These are phyloP conservation scores for Monopterus albus DNA, from an alignment of 2,113 vertebrate genomes.

Conservation along the genomic window DNA sequence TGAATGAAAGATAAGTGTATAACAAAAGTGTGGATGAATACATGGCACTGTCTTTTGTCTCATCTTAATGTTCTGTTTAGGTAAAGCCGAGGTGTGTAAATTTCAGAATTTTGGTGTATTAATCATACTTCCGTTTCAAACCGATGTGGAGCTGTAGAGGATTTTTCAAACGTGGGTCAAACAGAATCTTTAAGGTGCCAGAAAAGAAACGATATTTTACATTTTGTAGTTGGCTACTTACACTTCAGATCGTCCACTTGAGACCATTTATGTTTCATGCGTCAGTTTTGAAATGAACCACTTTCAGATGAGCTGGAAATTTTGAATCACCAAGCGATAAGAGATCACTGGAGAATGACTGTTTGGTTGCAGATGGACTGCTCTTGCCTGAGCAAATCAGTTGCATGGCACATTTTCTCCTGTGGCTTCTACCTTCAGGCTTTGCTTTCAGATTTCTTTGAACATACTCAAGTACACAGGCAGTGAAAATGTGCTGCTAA, in stretches of 20 bases:
- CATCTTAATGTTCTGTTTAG: not conserved
- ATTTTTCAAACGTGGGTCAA: not conserved
- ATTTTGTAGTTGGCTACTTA: not conserved
- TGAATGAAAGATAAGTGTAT: too few relatives aligned
- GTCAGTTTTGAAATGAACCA: not conserved
- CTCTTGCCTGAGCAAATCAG: not conserved
- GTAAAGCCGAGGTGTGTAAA: not conserved
- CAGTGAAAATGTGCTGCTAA: not conserved
- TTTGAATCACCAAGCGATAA: not conserved
- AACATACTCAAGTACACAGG: not conserved
- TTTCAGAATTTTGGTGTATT: too few relatives aligned
- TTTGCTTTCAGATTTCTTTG: not conserved
- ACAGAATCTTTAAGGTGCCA: conserved; percentile 1
- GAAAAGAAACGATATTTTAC: not conserved
- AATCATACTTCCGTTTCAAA: not conserved
- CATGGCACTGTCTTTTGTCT: not conserved
- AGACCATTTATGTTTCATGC: conserved; percentile 9
- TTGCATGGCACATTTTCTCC: not conserved
- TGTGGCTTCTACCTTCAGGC: not conserved
- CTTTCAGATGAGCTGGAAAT: not conserved
- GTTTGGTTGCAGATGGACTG: too few relatives aligned
- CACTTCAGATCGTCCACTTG: not conserved
- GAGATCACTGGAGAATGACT: not conserved
- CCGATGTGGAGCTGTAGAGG: not conserved
- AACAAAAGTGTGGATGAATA: not conserved